phyloP scores from a whole-genome alignment of 2,113 vertebrate genomes.

The Xiphophorus maculatus region DNA sequence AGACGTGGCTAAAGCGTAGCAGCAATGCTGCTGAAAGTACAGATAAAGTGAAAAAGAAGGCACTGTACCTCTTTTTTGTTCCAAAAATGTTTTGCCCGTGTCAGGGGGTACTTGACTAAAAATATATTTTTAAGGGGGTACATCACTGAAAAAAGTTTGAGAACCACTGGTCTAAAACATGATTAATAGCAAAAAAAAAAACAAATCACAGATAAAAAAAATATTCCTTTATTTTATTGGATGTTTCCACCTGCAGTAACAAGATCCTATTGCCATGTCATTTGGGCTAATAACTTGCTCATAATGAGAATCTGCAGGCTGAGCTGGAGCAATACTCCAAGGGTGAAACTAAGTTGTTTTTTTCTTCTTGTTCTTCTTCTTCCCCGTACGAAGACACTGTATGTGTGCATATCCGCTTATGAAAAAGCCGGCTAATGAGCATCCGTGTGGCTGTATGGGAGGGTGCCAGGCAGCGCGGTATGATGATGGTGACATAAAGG shows the following conservation, averaged over 20 bases:
- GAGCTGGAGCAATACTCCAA: conserved; percentile 30
- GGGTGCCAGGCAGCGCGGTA: conserved; percentile 13
- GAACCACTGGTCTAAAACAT: too few species aligned
- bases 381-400: background rate
- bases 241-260: conserved; percentile 34
- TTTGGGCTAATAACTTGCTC: conserved; percentile 38
- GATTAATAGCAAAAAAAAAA: too few species aligned
- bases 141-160: too few species aligned
- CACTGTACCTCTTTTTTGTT: too few species aligned
- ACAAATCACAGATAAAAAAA: background rate
- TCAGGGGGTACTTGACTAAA: too few species aligned
- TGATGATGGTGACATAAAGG: conserved; percentile 32
- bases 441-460: conserved; percentile 12
- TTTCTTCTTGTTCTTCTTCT: conserved; percentile 12
- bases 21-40: too few species aligned
- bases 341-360: conserved; percentile 24
- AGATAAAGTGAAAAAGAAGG: too few species aligned
- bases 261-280: conserved; percentile 26
- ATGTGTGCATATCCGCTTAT: conserved; percentile 45
- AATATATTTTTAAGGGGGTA: too few species aligned
- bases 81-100: too few species aligned
- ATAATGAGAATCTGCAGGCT: conserved; percentile 55
- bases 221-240: conserved; percentile 36
- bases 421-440: conserved; percentile 62
- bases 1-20: too few species aligned